Percentiles rank a stretch among this genome's conserved stretches.
These are phyloP conservation scores for Yponomeuta plumbellus DNA, from an alignment of 2,888 invertebrate genomes.

Conservation along the genomic window DNA sequence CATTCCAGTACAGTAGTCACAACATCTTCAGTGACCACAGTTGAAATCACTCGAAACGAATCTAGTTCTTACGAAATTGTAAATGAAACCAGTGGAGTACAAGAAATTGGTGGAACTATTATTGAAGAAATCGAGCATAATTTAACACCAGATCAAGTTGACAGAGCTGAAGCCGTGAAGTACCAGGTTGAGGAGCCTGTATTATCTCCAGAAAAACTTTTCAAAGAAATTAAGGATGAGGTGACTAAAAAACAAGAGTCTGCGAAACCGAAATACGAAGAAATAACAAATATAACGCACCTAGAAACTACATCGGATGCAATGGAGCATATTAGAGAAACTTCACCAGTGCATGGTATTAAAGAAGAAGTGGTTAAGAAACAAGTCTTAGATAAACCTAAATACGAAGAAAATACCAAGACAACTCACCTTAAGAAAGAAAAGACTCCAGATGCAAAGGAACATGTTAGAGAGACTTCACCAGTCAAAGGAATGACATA, in stretches of 20 bases:
- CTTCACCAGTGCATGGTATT: neutral
- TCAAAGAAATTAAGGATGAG: neutral
- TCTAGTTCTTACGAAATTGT: constrained; percentile 46
- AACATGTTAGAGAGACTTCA: constrained; percentile 16
- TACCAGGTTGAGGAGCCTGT: neutral
- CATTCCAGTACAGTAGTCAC: constrained; percentile 38
- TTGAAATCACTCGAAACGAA: constrained; percentile 52
- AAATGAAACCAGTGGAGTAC: constrained; percentile 35
- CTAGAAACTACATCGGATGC: neutral
- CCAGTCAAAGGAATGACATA: too few species aligned
- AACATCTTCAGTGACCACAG: constrained; percentile 51
- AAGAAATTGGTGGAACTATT: constrained; percentile 30
- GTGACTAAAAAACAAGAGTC: neutral
- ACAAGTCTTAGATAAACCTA: neutral
- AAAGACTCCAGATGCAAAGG: constrained; percentile 21
- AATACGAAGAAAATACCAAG: constrained; percentile 13
- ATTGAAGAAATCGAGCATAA: constrained; percentile 34
- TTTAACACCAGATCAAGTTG: constrained; percentile 36
- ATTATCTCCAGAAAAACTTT: neutral
- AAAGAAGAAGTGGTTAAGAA: neutral
- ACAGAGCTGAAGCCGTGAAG: constrained; percentile 25
- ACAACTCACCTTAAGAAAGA: constrained; percentile 7
- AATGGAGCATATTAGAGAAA: neutral
- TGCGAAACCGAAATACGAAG: neutral
- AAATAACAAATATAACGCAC: neutral